A percentile compares a stretch with the other conserved stretches of the same genome.
Conservation (phyloP, 2,797 vertebrate genomes). For the Cirrhinus mrigala region DNA sequence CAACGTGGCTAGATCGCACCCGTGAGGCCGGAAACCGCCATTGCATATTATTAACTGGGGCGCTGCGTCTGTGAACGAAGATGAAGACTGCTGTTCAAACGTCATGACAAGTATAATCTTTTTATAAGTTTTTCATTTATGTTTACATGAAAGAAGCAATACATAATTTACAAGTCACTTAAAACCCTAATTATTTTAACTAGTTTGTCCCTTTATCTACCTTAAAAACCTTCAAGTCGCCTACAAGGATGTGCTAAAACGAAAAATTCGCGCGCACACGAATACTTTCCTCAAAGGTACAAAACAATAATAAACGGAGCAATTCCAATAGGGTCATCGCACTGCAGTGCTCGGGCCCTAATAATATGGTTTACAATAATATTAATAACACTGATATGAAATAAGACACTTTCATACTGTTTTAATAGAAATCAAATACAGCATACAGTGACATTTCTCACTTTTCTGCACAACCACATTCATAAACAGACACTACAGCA, state of each 20-base stretch:
- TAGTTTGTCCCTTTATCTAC: background rate
- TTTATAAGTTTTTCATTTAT: background rate
- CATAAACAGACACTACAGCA: background rate
- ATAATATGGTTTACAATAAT: background rate
- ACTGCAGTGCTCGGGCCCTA: too few species aligned
- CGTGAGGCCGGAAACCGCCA: slow-evolving; percentile 72
- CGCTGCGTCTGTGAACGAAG: background rate
- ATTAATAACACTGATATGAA: background rate
- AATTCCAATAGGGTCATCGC: too few species aligned
- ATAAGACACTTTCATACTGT: background rate
- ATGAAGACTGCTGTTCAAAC: background rate
- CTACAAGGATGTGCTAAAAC: background rate
- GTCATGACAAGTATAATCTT: background rate
- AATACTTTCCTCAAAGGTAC: background rate
- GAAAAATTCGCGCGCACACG: background rate
- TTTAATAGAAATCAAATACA: background rate
- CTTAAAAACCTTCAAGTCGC: background rate
- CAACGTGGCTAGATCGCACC: slow-evolving; percentile 78
- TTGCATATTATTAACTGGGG: slow-evolving; percentile 60
- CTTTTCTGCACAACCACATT: background rate
- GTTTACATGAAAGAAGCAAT: background rate
- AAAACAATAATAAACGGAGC: too few species aligned
- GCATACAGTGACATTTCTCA: background rate
- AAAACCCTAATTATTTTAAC: background rate
- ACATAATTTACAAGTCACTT: background rate